Percentiles rank a stretch among this genome's conserved stretches.
phyloP scores from a whole-genome alignment of 1,140 invertebrate species.

The Sminthurinus signatus region DNA sequence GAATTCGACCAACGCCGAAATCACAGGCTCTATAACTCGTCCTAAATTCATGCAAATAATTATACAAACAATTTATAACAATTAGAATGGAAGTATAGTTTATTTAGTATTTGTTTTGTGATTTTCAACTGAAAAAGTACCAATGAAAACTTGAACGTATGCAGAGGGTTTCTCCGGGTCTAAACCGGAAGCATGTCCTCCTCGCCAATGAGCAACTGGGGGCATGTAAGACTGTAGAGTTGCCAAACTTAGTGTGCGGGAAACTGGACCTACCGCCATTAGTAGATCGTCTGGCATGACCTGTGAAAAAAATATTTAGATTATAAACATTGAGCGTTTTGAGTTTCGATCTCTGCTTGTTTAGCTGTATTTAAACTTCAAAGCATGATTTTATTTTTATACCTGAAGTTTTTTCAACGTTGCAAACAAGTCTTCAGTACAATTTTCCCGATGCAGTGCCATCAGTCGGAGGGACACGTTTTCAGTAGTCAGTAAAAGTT shows the following conservation, averaged over 20 bases:
- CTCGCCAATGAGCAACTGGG: conserved; percentile 29
- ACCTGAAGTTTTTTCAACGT: conserved; percentile 25
- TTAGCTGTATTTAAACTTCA: no score
- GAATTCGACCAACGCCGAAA: conserved; percentile 58
- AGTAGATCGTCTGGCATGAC: conserved; percentile 33
- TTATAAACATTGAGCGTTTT: no score
- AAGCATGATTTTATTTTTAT: no score
- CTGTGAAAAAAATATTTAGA: no score
- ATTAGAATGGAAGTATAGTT: no score
- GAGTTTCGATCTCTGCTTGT: no score
- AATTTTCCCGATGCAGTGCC: conserved; percentile 35
- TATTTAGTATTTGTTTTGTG: not conserved
- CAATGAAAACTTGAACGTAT: conserved; percentile 38
- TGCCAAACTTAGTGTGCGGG: conserved; percentile 34
- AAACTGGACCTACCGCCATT: conserved; percentile 26
- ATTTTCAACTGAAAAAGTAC: conserved; percentile 16
- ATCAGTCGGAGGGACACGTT: conserved; percentile 26
- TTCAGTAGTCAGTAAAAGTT: conserved; percentile 27
- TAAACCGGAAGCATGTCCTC: conserved; percentile 25
- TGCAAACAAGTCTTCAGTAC: conserved; percentile 30
- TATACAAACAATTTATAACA: not conserved
- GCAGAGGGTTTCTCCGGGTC: conserved; percentile 36
- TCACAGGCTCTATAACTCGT: conserved; percentile 63
- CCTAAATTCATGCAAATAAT: conserved; percentile 53
- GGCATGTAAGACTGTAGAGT: conserved; percentile 40